Base-by-base conservation (phyloP, 2,797 vertebrate species). In the Gobionotothen gibberifrons region DNA sequence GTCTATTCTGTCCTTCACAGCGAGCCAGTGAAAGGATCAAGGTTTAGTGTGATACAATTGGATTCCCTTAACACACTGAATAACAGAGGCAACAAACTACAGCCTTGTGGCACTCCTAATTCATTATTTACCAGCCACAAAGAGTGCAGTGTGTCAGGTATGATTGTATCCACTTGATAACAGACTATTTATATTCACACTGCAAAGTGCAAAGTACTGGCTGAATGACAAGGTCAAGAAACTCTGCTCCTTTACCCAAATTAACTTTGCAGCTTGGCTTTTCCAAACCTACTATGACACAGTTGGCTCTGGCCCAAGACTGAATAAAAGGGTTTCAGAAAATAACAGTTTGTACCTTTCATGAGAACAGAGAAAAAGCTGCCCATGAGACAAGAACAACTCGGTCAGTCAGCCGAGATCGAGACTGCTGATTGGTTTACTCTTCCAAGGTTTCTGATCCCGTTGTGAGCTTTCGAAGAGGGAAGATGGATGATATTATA, bases 381-480 rank as follows among this genome's bases (percentile, higher is more conserved):
- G 39, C 53, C 46, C 32, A 44, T 49, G 78, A 79, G 54, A 61
- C n/a, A 1, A 69, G 54, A 74, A 68, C 44, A 70, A 26, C 22
- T 9, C 1, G 8, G 53, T 52, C 53, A 57, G 66, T 63, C 62
- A 80, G 9, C 70, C 9, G n/a, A 9, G 51, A 52, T n/a, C 56
- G 36, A 59, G 32, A 54, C 12, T 16, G 1, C 16, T 32, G 60
- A 74, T 71, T 79, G 51, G 32, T 47, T 29, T 62, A 5, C 21
- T 19, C 40, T 15, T 77, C 16, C 19, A 47, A 22, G 8, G 9
- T 49, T 29, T 32, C 21, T 21, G 21, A 39, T 57, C 5, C 4
- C 3, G 21, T 10, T 42, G 11, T 47, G 32, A 60, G 53, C 39
- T 26, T 36, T 62, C 14, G 15, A 13, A 17, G 22, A n/a, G 49